phyloP scores from a whole-genome alignment of 2,797 vertebrate genomes.

The Pseudotriccus pelzelni region DNA sequence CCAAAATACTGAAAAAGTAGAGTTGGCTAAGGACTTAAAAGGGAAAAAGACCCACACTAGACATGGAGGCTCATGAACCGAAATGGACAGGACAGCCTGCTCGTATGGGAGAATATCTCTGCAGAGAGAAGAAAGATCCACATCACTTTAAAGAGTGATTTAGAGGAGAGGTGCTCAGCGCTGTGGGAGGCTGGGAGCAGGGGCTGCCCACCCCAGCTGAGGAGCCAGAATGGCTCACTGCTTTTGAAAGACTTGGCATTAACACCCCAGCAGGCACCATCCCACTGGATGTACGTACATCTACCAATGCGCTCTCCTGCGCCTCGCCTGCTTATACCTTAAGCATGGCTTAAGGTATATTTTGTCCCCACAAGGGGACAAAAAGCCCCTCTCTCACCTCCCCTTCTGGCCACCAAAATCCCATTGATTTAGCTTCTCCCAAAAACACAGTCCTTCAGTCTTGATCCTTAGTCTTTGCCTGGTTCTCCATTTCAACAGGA shows the following conservation, averaged over 20 bases:
- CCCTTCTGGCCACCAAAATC: background rate
- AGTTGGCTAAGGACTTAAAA: background rate
- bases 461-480: background rate
- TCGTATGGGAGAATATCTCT: background rate
- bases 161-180: background rate
- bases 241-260: background rate
- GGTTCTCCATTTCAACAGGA: background rate
- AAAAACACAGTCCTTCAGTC: background rate
- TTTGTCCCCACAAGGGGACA: background rate
- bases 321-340: background rate
- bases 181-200: rapidly evolving
- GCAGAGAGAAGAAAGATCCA: background rate
- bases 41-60: background rate
- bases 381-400: background rate
- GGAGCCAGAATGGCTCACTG: background rate
- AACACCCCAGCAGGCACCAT: background rate
- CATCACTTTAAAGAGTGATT: background rate
- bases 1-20: background rate
- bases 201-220: background rate
- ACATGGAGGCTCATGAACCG: background rate
- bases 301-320: rapidly evolving
- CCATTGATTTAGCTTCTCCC: background rate
- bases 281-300: background rate
- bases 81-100: background rate
- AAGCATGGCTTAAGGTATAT: background rate